Base-by-base conservation (phyloP, 2,797 vertebrate species). In the Rallus crepitans region DNA sequence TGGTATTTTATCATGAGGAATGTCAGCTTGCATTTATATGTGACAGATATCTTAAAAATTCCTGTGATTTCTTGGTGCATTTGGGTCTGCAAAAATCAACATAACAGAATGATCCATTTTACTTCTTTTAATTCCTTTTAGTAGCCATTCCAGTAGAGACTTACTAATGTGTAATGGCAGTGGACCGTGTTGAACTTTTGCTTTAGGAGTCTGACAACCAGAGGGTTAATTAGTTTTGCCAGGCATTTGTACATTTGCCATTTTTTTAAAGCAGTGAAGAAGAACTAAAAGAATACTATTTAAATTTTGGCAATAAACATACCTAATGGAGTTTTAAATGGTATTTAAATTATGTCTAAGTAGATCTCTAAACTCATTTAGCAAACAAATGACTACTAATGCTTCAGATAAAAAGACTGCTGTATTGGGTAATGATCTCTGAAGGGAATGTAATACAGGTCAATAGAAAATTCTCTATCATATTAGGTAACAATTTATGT, bases 321-420 rank as follows among this genome's bases (percentile, higher is more conserved):
- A 96, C 89, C 80, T 96, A 98, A 98, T 97, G 82, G 83, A 95
- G 82, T 97, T 98, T 97, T 97, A 98, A 98, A 95, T 97, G 93
- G 79, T 96, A 96, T 96, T 98, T 97, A 97, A 97, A 97, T 97
- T 93, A 87, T 87, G 84, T 89, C 91, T 94, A 97, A 97, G 72
- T 96, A 94, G 96, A 97, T 96, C 84, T 97, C 47, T 64, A 96
- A 97, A 97, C 96, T 97, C 47, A 97, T 98, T 98, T 98, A 97
- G 83, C 80, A 97, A 97, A 96, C 90, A 98, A 94, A 97, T 95
- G 70, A 95, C 93, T 96, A 75, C 77, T 93, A 97, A 84, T 93
- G 93, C 50, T 95, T 94, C 89, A 94, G 91, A 94, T 89, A 86
- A 93, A 96, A 96, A 93, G 87, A 96, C 83, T 95, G 91, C 84